Percentiles rank a stretch among this genome's conserved stretches.
phyloP scores from a whole-genome alignment of 2,113 vertebrate species.

The Propithecus coquereli region DNA sequence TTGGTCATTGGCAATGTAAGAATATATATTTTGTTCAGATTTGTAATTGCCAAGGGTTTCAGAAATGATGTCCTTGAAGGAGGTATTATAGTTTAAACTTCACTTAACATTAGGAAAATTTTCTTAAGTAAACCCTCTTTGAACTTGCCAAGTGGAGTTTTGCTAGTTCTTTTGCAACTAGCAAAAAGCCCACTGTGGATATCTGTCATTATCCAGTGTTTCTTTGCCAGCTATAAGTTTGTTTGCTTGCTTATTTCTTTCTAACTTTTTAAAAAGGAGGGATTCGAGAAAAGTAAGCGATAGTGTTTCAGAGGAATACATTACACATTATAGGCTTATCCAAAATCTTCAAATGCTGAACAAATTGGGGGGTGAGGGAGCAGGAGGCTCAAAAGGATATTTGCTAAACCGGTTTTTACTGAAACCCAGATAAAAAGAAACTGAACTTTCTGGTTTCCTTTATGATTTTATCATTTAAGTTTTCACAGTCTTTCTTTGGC shows the following conservation, averaged over 20 bases:
- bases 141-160: neutral
- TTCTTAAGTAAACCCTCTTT: neutral
- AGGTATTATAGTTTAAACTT: neutral
- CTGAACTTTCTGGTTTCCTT: conserved; percentile 16
- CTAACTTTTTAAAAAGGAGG: neutral
- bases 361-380: neutral
- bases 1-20: neutral
- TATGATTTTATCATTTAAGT: conserved; percentile 1
- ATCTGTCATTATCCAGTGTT: neutral
- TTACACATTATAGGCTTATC: neutral
- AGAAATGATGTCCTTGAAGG: neutral
- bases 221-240: neutral
- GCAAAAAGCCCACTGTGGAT: neutral
- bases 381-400: neutral
- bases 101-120: neutral
- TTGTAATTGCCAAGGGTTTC: neutral
- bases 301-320: neutral
- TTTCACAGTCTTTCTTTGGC: neutral
- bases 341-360: neutral
- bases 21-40: neutral
- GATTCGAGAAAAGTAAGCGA: neutral
- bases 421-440: conserved; percentile 1
- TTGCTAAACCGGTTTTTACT: neutral
- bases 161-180: neutral
- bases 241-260: neutral